Evolutionary conservation across 2,888 invertebrate genomes (phyloP), one percentile per base, ranked within the genome.

Genomic region (Junonia oenone): DNA sequence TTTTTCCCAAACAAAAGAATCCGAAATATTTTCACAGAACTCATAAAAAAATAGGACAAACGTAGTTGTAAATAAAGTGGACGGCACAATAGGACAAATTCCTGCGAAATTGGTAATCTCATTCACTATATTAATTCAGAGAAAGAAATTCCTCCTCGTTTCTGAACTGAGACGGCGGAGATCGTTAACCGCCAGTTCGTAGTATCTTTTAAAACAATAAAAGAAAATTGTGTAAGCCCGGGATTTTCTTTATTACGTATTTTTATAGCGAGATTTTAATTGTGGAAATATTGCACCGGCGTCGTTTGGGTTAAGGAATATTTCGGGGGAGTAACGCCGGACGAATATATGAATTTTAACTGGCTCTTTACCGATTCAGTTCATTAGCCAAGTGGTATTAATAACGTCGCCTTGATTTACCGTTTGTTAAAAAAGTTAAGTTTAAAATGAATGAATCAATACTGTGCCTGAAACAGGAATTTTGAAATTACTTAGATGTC

Each of bases 281-380:
- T 59, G 61, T 47, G 55, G 59, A 63, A 62, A 58, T 59, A 59
- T 59, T 58, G 51, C 55, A 47, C 48, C 45, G 54, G 53, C 50
- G 56, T 59, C 59, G 49, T 59, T 62, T 59, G 27, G 55, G 55
- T 40, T 47, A 40, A 57, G 47, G 38, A 57, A 57, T 59, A 49
- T 51, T 55, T 52, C 45, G 45, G 45, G 31, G 50, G 59, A 56
- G 61, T 62, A 62, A 58, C 56, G 49, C 52, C 43, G 50, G 51
- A 31, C 29, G 57, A 59, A 61, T 59, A 61, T 51, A 62, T 62
- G 54, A 62, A 62, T 62, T 55, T 61, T 61, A 58, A 62, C 38
- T 55, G 48, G 15, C 49, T 51, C 58, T 58, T 62, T 60, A 56
- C 43, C 56, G 54, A 62, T 56, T 61, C 58, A 55, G 58, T 55